Evolutionary conservation across 1,140 invertebrate genomes (phyloP), one percentile per base, ranked within the genome.

Genomic region (Heliconius hermathena): DNA sequence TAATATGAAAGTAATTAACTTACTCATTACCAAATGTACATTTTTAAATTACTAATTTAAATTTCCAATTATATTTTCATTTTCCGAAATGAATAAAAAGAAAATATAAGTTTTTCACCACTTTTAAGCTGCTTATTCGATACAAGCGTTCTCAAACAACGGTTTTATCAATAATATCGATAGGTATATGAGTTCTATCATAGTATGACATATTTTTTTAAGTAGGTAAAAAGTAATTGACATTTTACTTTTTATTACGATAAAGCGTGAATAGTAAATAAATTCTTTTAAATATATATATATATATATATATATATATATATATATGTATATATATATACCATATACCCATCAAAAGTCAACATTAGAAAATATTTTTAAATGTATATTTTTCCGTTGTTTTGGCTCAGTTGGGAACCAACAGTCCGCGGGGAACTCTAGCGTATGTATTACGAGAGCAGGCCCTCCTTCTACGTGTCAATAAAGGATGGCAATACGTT

Each of bases 401-500:
- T 84, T 85, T 82, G 80, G 74, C 76, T 74, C 95, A 98, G 97
- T 97, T 97, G 95, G 97, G 97, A 60, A 95, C 95, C n/a, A 96
- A 96, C 46, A 98, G 96, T 94, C 97, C 97, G 22, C 96, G 98
- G 57, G 98, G 98, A 72, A 99, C 98, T 5, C 88, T 99, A 84
- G 98, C 98, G 18, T 99, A 98, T 88, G 96, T 99, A 52, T 97
- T 98, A 83, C 98, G 98, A 91, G 98, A 99, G 93, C 97, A 99
- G 95, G 96, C 97, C 16, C 91, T 99, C 18, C 96, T 99, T 49
- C 97, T 99, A 18, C 95, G 98, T 88, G 97, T 99, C 76, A 97
- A 97, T 86, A 97, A 97, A 88, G 98, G 98, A 72, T 99, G 98
- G 98, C 98, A 98, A 91, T 98, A 98, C 88, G 97, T 99, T 84